Base-by-base conservation (phyloP, 2,888 invertebrate species). In the Euzophera pinguis region DNA sequence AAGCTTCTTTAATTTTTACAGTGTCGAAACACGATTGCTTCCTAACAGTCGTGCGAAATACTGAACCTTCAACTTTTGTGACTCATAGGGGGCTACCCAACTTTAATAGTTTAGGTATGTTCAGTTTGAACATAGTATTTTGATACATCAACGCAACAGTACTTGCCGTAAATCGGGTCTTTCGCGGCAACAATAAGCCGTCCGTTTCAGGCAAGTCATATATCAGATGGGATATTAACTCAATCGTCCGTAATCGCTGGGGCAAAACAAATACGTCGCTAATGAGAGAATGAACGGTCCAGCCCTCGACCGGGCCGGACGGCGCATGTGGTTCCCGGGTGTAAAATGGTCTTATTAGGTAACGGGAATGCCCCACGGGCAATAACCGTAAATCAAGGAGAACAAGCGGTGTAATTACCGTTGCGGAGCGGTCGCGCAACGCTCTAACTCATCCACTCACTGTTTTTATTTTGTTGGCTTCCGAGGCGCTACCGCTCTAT, bases 401-500 rank as follows among this genome's bases (percentile, higher is more conserved):
- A 90, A 89, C 91, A 90, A 91, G 90, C 91, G 88, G 86, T 86
- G 90, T 91, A 91, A 91, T 91, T 91, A 91, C 91, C 86, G 83
- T 71, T 80, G 85, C 78, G 79, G 83, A 82, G 84, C 87, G 87
- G 86, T 86, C 86, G 84, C 85, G 81, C 84, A 70, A 70, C 75
- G 84, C 85, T 84, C 84, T 89, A 88, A 90, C 89, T 89, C 88
- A 90, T 88, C 86, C 85, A 75, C 80, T 82, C 68, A 71, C 75
- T 85, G 82, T 88, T 90, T 88, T 89, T 89, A 88, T 89, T 90
- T 88, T 84, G 88, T 82, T 80, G 81, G 83, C 80, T 78, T 75
- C 76, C 65, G 75, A 77, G 73, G 73, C 70, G 77, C 81, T 78
- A 82, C 84, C 79, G 78, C 85, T 88, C 87, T 87, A 88, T 89